Evolutionary conservation across 2,113 vertebrate species (phyloP), one percentile per base, ranked within the genome.

Genomic region (Smithornis capensis): DNA sequence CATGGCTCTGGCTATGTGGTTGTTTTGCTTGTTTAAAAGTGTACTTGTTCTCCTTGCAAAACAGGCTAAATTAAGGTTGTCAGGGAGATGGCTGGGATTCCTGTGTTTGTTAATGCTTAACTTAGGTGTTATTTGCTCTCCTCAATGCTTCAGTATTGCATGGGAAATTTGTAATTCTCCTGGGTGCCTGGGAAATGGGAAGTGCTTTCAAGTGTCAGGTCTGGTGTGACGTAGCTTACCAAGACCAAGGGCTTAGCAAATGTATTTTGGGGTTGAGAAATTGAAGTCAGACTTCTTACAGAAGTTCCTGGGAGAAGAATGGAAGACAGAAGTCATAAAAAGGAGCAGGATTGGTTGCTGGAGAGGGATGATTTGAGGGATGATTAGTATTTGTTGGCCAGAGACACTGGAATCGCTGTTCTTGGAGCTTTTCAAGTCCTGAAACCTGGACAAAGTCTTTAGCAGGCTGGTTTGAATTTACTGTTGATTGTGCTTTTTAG

Each of bases 11-110:
- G 71, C 85, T 90, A 18, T 27, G 9, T 33, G n/a, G 82, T 88
- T 64, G 62, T 87, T 91, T 38, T 89, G 60, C 87, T 92, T 89
- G 22, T 85, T 85, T 85, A n/a, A 89, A 90, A 73, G 82, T 83
- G 38, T 76, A 82, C 37, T 37, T 88, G n/a, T 85, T 94, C 22
- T 64, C n/a, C 52, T 73, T 70, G 79, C 56, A 42, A 81, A 89
- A 35, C 59, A 88, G 59, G 23, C 60, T 89, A 75, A 89, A 91
- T 83, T 49, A 23, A 68, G 87, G 92, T 92, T 95, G 92, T 95
- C 69, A 75, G 42, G 74, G 90, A 92, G 84, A 91, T 91, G 52
- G 69, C 74, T 84, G 90, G 57, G 57, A 91, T 87, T 92, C 85
- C 89, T 65, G 2, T 78, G 19, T 17, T 57, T 77, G 75, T 67